Evolutionary conservation across 2,797 vertebrate genomes (phyloP).

Genomic region (Miichthys miiuy): DNA sequence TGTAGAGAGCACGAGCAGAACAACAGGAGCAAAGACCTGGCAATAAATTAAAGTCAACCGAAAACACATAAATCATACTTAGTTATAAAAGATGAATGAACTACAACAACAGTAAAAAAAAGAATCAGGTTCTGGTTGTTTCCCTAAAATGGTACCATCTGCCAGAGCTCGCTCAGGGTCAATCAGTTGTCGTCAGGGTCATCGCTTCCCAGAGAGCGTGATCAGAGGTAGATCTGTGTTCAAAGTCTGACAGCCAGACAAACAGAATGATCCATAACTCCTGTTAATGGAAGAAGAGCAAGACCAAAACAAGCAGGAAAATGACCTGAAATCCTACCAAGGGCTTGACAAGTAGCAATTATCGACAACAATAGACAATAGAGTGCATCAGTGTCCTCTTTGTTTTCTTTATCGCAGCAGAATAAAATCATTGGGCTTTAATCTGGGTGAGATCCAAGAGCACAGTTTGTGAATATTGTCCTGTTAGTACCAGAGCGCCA

Average conservation of each 20-base stretch:
- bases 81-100: too few relatives aligned
- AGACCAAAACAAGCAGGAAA: background rate
- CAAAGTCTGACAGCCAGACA: constrained; percentile 4
- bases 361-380: constrained; percentile 2
- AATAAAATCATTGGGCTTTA: background rate
- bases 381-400: background rate
- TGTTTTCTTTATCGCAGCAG: background rate
- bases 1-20: constrained; percentile 3
- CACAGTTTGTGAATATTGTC: too few relatives aligned
- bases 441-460: background rate
- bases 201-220: background rate
- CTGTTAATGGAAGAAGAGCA: background rate
- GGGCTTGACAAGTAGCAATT: background rate
- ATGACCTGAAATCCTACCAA: background rate
- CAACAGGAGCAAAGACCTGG: constrained; percentile 7
- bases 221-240: background rate
- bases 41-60: background rate
- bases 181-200: too few relatives aligned
- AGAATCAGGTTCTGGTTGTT: background rate
- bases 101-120: background rate
- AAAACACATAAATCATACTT: background rate
- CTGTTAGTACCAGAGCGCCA: too few relatives aligned
- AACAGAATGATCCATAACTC: background rate
- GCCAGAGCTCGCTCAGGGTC: too few relatives aligned
- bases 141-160: background rate